A percentile compares a stretch with the other conserved stretches of the same genome.
Conservation (phyloP, 2,797 vertebrate species). For the Lycodopsis pacificus region DNA sequence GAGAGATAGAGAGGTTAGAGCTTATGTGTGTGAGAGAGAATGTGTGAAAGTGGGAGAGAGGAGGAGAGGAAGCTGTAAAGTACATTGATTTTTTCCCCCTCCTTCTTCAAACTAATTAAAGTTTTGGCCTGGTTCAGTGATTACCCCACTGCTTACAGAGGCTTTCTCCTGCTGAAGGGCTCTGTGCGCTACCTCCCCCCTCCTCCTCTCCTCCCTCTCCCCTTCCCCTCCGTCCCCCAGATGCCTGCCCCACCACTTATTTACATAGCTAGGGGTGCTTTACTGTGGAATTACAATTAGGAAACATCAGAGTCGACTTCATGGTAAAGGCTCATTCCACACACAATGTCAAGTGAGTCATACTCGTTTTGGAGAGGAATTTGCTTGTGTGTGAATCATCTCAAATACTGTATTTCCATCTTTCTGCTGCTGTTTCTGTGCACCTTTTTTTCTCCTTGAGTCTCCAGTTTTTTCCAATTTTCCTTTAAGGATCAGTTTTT, state of each 20-base stretch:
- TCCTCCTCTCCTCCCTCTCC: conserved; percentile 25
- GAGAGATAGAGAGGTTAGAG: conserved; percentile 66
- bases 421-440: not conserved
- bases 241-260: conserved; percentile 75
- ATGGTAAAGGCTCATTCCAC: conserved; percentile 61
- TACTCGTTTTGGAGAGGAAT: conserved; percentile 63
- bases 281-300: conserved; percentile 81
- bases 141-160: conserved; percentile 84
- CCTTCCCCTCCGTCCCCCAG: conserved; percentile 46
- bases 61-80: conserved; percentile 77
- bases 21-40: conserved; percentile 54
- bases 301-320: conserved; percentile 62
- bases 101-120: conserved; percentile 86
- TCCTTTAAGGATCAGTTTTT: conserved; percentile 8
- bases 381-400: conserved; percentile 44
- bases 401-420: conserved; percentile 40
- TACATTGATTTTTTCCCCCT: conserved; percentile 80
- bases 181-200: conserved; percentile 64
- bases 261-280: conserved; percentile 79
- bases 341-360: conserved; percentile 69
- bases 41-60: conserved; percentile 51
- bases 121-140: conserved; percentile 86
- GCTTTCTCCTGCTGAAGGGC: conserved; percentile 79
- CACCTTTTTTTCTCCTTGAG: not conserved
- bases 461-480: conserved; percentile 8